Evolutionary conservation across 2,113 vertebrate species (phyloP), one percentile per base, ranked within the genome.

Genomic region (Origma solitaria): DNA sequence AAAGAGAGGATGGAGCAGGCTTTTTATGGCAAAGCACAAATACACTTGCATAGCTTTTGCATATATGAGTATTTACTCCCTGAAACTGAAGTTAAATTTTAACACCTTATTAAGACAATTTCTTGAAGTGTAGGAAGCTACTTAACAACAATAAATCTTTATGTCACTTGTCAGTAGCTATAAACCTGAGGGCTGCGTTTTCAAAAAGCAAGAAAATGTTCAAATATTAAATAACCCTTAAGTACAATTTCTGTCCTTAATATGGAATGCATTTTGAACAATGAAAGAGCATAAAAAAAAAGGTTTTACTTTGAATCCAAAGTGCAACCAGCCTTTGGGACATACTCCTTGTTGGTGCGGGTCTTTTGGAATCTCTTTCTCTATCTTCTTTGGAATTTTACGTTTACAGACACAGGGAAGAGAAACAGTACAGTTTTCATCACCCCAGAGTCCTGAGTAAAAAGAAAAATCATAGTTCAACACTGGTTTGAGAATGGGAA

Each of bases 321-420:
- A 99, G 95, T 98, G 99, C 5, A 99, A 94, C 99, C 99, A 99
- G 89, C 98, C 98, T 93, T 98, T 98, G 9, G 99, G 99, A 95
- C 99, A 99, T 6, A 82, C 86, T 90, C 98, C 99, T 15, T 98
- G 97, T 78, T 98, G 98, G 57, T 98, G 98, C 1, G 97, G 91
- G 25, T 98, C 98, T 60, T 94, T 97, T 30, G 97, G 96, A 44
- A 97, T 96, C 90, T 98, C 79, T 80, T 97, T 97, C 75, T 98
- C 99, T 90, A 99, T 92, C 94, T 98, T 96, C 64, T 98, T 98
- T 65, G 98, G 91, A 4, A 97, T 97, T 92, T 96, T 97, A 84
- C 98, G 98, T 93, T 99, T 99, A 96, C 99, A 99, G 84, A 99
- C 97, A 42, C 98, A 98, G n/a, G 98, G 97, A 87, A 98, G 98